phyloP scores from a whole-genome alignment of 2,113 vertebrate genomes.

The Pteronura brasiliensis region DNA sequence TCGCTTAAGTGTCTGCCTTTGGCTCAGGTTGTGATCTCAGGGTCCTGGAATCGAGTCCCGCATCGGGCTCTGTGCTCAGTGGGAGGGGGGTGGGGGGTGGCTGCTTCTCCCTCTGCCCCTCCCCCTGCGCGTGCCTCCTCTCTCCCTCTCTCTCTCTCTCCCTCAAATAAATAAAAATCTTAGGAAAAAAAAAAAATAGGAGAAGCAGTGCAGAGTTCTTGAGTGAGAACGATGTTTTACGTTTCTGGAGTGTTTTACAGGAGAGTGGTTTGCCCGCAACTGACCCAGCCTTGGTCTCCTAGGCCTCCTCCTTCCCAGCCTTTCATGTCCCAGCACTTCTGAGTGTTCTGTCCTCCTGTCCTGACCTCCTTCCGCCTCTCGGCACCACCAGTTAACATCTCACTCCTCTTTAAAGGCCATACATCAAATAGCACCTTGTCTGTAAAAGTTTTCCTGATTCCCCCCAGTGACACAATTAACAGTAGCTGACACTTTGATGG shows the following conservation, averaged over 20 bases:
- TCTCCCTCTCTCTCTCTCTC: neutral
- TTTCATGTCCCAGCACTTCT: neutral
- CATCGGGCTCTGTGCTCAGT: neutral
- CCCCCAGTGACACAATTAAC: no score
- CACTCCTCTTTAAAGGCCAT: neutral
- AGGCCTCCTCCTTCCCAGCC: neutral
- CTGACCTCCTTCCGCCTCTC: neutral
- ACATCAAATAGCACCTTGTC: neutral
- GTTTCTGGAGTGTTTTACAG: fast-evolving
- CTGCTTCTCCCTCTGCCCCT: neutral
- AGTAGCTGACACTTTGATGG: fast-evolving
- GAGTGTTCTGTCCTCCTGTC: neutral
- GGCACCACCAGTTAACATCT: no score
- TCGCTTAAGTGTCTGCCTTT: neutral
- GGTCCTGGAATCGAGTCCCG: neutral
- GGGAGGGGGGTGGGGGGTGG: fast-evolving
- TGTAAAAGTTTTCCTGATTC: neutral
- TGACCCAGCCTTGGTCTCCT: fast-evolving
- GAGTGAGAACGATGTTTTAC: neutral
- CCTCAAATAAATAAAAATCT: neutral
- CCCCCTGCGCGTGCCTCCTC: neutral
- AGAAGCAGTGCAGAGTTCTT: neutral
- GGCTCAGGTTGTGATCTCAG: neutral
- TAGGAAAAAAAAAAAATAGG: neutral
- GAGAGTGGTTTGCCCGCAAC: neutral